Percentiles rank a stretch among this genome's conserved stretches.
phyloP scores from a whole-genome alignment of 2,113 vertebrate species.

The Thryonomys swinderianus region DNA sequence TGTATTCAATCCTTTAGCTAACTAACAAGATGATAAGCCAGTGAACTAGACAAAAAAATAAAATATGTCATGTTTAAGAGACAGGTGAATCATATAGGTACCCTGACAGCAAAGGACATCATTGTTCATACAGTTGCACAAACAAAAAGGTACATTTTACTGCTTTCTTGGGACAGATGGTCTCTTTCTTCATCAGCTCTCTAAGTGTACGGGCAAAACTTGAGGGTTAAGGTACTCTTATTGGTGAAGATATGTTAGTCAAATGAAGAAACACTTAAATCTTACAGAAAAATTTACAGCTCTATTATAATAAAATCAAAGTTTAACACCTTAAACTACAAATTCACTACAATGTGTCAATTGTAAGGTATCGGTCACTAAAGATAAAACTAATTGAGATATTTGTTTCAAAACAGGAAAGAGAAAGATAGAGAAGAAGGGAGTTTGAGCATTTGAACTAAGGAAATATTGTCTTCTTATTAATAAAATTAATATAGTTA shows the following conservation, averaged over 20 bases:
- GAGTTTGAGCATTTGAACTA: background rate
- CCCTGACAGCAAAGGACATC: background rate
- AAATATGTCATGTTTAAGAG: background rate
- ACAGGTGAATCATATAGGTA: background rate
- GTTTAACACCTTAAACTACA: background rate
- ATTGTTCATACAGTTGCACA: background rate
- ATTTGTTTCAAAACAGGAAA: slow-evolving; percentile 42
- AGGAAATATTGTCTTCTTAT: background rate
- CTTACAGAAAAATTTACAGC: slow-evolving; percentile 47
- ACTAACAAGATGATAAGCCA: background rate
- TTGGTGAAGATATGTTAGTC: slow-evolving; percentile 26
- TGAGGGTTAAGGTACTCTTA: background rate
- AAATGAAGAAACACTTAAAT: slow-evolving; percentile 58
- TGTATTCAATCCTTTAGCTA: background rate
- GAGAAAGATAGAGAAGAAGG: background rate
- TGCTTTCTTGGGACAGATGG: slow-evolving; percentile 21
- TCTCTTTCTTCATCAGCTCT: slow-evolving; percentile 54
- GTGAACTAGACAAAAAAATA: background rate
- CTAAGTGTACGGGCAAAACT: slow-evolving; percentile 21
- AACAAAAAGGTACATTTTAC: slow-evolving; percentile 30
- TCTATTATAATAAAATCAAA: slow-evolving; percentile 58
- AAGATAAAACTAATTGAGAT: background rate
- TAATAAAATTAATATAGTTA: background rate
- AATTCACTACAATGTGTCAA: background rate
- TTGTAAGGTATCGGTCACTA: background rate